Evolutionary conservation across 2,113 vertebrate genomes (phyloP).

Genomic region (Gulo gulo): DNA sequence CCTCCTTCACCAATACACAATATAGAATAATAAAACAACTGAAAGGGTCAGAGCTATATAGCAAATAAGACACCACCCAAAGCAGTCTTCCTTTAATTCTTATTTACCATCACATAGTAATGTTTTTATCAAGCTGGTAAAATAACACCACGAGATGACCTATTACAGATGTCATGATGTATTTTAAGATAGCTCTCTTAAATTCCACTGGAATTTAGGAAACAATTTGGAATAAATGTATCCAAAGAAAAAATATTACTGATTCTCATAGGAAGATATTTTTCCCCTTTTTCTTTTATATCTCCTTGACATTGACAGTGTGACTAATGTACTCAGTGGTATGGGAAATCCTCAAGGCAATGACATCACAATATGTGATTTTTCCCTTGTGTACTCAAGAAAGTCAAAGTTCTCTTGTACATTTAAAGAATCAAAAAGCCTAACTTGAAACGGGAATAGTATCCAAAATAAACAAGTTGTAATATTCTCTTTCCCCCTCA

Average conservation of each 20-base stretch:
- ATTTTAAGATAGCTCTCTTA: conserved; percentile 17
- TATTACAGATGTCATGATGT: background rate
- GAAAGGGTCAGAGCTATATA: conserved; percentile 6
- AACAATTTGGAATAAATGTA: conserved; percentile 35
- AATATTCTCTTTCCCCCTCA: conserved; percentile 64
- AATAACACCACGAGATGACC: background rate
- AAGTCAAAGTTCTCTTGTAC: conserved; percentile 80
- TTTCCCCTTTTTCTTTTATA: conserved; percentile 58
- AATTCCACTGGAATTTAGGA: conserved; percentile 30
- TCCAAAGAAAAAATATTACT: conserved; percentile 66
- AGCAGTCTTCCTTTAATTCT: conserved; percentile 5
- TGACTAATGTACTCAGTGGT: conserved; percentile 81
- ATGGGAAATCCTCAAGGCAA: conserved; percentile 80
- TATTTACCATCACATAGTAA: background rate
- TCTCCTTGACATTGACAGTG: conserved; percentile 72
- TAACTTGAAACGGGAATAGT: conserved; percentile 76
- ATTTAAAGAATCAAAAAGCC: conserved; percentile 80
- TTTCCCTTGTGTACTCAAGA: conserved; percentile 78
- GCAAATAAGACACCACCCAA: background rate
- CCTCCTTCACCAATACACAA: background rate
- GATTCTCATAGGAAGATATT: conserved; percentile 56
- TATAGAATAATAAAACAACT: background rate
- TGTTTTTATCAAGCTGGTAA: background rate
- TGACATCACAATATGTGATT: conserved; percentile 82
- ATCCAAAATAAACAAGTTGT: conserved; percentile 81